These are phyloP conservation scores for Haemorhous mexicanus DNA, from an alignment of 2,113 vertebrate species.

Conservation along the genomic window DNA sequence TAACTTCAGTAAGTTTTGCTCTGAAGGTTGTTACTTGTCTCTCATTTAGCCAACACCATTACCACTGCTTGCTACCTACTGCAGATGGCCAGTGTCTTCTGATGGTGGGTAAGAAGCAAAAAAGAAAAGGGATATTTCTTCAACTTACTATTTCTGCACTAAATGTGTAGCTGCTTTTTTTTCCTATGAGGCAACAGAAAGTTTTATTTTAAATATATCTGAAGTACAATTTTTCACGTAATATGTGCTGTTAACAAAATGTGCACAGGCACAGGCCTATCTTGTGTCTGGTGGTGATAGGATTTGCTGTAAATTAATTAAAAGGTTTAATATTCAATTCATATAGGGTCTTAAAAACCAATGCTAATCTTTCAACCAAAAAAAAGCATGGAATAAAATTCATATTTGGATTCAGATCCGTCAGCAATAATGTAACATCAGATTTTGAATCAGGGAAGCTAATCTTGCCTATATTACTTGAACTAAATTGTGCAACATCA, in stretches of 20 bases:
- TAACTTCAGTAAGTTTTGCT: background rate
- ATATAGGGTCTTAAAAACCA: background rate
- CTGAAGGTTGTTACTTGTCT: background rate
- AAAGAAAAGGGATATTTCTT: background rate
- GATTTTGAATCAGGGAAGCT: background rate
- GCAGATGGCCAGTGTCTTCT: background rate
- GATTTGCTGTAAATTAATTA: background rate
- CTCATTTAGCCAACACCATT: background rate
- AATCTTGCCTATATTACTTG: background rate
- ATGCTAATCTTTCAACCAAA: background rate
- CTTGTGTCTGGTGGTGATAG: background rate
- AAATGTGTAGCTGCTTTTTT: background rate
- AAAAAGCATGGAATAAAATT: background rate
- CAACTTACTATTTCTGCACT: background rate
- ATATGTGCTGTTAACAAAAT: background rate
- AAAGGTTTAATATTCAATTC: background rate
- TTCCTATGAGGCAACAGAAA: background rate
- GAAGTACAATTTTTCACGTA: background rate
- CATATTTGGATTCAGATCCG: accelerated
- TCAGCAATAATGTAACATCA: background rate
- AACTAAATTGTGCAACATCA: background rate
- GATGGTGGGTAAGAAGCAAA: background rate
- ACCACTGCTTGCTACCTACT: background rate
- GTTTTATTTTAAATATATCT: background rate
- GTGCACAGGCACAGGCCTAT: accelerated